These are phyloP conservation scores for Perca flavescens DNA, from an alignment of 2,113 vertebrate species.

Conservation along the genomic window DNA sequence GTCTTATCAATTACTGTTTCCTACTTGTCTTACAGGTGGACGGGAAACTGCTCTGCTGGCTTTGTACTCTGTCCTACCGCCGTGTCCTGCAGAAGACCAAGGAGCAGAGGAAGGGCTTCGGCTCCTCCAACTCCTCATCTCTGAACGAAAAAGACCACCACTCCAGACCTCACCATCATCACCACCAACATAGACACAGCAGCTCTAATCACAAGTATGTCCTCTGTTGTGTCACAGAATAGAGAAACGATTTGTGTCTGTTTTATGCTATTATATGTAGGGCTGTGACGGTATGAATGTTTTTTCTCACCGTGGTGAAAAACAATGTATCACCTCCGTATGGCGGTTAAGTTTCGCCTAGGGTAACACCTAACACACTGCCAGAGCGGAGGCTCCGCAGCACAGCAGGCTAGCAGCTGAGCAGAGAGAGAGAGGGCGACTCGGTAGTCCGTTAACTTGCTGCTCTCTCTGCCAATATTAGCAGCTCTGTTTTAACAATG, in stretches of 20 bases:
- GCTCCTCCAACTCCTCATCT: slow-evolving; percentile 94
- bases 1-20: neutral
- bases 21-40: slow-evolving; percentile 87
- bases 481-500: too few relatives aligned
- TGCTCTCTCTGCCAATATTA: too few relatives aligned
- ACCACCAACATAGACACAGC: slow-evolving; percentile 92
- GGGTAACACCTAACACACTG: too few relatives aligned
- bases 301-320: too few relatives aligned
- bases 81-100: slow-evolving; percentile 99
- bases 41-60: slow-evolving; percentile 97
- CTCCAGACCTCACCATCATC: slow-evolving; percentile 90
- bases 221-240: neutral
- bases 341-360: too few relatives aligned
- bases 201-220: slow-evolving; percentile 94
- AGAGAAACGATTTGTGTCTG: neutral
- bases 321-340: too few relatives aligned
- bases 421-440: too few relatives aligned
- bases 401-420: too few relatives aligned
- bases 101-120: slow-evolving; percentile 96
- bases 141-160: slow-evolving; percentile 96
- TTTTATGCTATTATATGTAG: neutral
- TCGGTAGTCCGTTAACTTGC: too few relatives aligned
- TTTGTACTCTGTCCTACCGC: slow-evolving; percentile 97
- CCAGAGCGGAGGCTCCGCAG: too few relatives aligned
- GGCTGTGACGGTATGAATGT: too few relatives aligned